These are phyloP conservation scores for Melipona beecheii DNA, from an alignment of 2,888 invertebrate genomes.

Conservation along the genomic window DNA sequence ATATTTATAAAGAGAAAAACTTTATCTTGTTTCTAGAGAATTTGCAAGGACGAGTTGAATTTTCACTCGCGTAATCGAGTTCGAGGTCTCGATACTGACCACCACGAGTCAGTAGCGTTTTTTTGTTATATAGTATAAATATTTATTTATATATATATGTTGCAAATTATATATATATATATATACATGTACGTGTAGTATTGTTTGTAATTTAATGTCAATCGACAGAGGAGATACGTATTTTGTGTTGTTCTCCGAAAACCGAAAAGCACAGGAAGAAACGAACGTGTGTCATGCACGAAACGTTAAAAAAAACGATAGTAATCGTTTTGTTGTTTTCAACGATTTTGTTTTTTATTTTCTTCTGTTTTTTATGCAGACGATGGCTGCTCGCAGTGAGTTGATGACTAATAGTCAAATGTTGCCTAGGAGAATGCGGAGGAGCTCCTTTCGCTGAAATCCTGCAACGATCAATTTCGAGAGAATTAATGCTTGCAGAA, in stretches of 20 bases:
- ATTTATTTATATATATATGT: constrained; percentile 65
- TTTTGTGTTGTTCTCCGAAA: constrained; percentile 17
- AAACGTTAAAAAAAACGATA: constrained; percentile 35
- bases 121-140: constrained; percentile 67
- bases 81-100: constrained; percentile 37
- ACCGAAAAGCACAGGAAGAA: constrained; percentile 1
- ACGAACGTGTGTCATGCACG: constrained; percentile 11
- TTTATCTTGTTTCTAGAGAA: constrained; percentile 40
- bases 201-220: constrained; percentile 61
- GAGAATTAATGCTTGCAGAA: background rate
- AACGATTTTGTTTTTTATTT: constrained; percentile 36
- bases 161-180: constrained; percentile 62
- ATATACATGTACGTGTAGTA: constrained; percentile 58
- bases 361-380: background rate
- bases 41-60: constrained; percentile 6
- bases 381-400: constrained; percentile 5
- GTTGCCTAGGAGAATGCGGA: background rate
- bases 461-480: background rate
- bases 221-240: constrained; percentile 10
- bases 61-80: constrained; percentile 17
- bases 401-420: background rate
- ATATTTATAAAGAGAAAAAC: constrained; percentile 54
- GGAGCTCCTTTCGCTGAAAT: constrained; percentile 5
- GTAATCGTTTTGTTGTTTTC: constrained; percentile 49
- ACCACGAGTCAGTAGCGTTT: constrained; percentile 10